These are phyloP conservation scores for Megalopta genalis DNA, from an alignment of 1,140 invertebrate species.

Conservation along the genomic window DNA sequence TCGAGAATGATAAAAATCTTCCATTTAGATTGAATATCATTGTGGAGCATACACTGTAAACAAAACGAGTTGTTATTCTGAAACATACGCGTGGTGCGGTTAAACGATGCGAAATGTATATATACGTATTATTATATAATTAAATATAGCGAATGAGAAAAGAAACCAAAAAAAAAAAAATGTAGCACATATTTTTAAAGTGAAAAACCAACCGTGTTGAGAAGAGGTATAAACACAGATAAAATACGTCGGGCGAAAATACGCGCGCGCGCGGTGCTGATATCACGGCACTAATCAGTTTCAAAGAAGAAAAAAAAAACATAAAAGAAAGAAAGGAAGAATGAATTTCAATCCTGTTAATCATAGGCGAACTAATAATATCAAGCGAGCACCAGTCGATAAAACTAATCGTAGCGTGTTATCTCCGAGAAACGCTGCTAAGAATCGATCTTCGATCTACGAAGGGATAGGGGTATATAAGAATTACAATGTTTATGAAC, in stretches of 20 bases:
- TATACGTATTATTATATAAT: constrained; percentile 57
- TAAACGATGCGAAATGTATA: constrained; percentile 49
- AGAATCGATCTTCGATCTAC: constrained; percentile 57
- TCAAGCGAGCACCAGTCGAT: constrained; percentile 54
- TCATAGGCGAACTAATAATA: constrained; percentile 53
- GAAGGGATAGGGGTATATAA: constrained; percentile 49
- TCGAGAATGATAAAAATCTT: constrained; percentile 59
- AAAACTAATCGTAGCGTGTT: constrained; percentile 56
- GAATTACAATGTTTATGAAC: constrained; percentile 63
- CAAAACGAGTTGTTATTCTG: constrained; percentile 36
- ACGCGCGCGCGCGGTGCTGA: constrained; percentile 34
- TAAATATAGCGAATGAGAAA: constrained; percentile 57
- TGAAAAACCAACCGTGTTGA: constrained; percentile 34
- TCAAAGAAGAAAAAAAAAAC: not conserved
- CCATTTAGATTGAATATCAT: constrained; percentile 55
- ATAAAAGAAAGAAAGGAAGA: not conserved
- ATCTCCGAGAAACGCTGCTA: constrained; percentile 39
- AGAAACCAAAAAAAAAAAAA: constrained; percentile 38
- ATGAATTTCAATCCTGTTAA: constrained; percentile 59
- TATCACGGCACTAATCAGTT: constrained; percentile 55
- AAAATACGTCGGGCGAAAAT: constrained; percentile 15
- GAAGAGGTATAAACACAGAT: not conserved
- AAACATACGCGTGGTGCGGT: constrained; percentile 42
- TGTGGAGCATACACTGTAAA: constrained; percentile 30
- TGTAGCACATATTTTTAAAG: constrained; percentile 66